These are phyloP conservation scores for Periparus ater DNA, from an alignment of 2,797 vertebrate genomes.

Conservation along the genomic window DNA sequence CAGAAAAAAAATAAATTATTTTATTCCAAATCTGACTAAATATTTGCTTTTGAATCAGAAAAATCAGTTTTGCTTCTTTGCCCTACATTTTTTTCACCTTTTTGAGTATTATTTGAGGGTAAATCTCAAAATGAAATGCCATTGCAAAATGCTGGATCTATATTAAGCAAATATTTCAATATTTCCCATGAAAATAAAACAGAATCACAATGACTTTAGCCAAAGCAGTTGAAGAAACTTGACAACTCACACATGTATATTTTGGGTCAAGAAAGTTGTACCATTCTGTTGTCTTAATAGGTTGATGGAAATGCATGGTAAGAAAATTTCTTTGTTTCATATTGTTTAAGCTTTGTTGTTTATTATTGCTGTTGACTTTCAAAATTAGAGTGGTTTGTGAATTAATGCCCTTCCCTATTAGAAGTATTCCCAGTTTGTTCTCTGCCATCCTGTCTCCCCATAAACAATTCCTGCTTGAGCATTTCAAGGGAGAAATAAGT, in stretches of 20 bases:
- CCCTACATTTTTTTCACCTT: background rate
- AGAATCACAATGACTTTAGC: background rate
- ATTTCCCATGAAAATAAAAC: background rate
- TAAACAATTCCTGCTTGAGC: background rate
- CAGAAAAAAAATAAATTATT: rapidly evolving
- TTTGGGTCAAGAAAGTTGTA: background rate
- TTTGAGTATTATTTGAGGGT: background rate
- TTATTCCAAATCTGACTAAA: background rate
- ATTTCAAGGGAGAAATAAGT: slow-evolving; percentile 13
- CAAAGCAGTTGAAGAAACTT: background rate
- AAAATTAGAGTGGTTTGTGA: background rate
- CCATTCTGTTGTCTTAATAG: background rate
- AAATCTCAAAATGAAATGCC: background rate
- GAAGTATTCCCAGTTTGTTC: background rate
- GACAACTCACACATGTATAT: too few species aligned
- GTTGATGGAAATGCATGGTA: background rate
- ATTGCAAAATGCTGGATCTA: background rate
- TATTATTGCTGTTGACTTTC: slow-evolving; percentile 17
- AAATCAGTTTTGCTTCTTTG: background rate
- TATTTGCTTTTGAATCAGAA: background rate
- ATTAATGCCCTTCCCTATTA: background rate
- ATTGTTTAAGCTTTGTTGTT: background rate
- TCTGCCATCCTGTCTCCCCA: background rate
- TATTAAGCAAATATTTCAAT: background rate
- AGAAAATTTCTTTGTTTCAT: background rate